Evolutionary conservation across 2,888 invertebrate genomes (phyloP).

Genomic region (Caenorhabditis panamensis): DNA sequence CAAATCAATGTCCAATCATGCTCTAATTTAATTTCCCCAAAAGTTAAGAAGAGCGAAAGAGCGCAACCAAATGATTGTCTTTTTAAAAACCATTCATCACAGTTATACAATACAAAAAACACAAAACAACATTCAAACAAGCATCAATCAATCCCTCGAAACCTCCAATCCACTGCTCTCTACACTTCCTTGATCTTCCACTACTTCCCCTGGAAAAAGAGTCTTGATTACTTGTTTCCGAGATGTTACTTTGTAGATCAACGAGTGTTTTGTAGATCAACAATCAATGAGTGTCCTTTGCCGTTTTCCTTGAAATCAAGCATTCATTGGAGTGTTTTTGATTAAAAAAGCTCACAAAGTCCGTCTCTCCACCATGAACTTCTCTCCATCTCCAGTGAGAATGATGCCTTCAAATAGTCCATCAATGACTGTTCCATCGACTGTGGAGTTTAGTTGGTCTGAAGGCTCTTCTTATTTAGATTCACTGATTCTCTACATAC

Average conservation of each 20-base stretch:
- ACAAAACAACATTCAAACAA: too few species aligned
- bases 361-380: constrained; percentile 51
- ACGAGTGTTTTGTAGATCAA: too few species aligned
- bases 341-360: too few species aligned
- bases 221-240: constrained; percentile 30
- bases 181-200: constrained; percentile 34
- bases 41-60: too few species aligned
- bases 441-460: constrained; percentile 45
- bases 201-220: constrained; percentile 40
- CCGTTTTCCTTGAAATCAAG: constrained; percentile 27
- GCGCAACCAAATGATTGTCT: too few species aligned
- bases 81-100: too few species aligned
- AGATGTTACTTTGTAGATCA: constrained; percentile 32
- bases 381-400: constrained; percentile 50
- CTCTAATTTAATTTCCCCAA: too few species aligned
- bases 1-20: too few species aligned
- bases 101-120: too few species aligned
- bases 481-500: neutral
- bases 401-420: constrained; percentile 45
- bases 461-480: neutral
- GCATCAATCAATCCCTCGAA: constrained; percentile 2
- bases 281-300: too few species aligned
- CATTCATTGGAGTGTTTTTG: too few species aligned
- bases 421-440: constrained; percentile 33
- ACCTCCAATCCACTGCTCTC: constrained; percentile 36